Percentiles rank a stretch among this genome's conserved stretches.
Conservation (phyloP, 1,140 invertebrate species). For the Anastatus disparis region DNA sequence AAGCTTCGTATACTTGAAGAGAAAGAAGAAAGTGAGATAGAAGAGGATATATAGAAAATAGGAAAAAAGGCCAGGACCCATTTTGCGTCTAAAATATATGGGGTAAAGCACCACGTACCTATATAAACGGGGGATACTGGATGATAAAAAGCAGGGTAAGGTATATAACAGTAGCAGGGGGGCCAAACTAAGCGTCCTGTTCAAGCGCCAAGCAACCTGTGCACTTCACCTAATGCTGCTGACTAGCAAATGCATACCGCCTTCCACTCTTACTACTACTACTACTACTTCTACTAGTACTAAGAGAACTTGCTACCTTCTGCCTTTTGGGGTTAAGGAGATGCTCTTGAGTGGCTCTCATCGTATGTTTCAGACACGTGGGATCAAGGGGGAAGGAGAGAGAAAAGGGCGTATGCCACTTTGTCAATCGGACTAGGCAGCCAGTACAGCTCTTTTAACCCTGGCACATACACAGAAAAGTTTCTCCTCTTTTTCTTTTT, state of each 20-base stretch:
- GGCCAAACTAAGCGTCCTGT: slow-evolving; percentile 7
- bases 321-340: slow-evolving; percentile 37
- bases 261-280: no score
- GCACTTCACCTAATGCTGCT: slow-evolving; percentile 29
- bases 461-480: slow-evolving; percentile 17
- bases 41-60: background rate
- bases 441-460: background rate
- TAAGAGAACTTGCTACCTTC: slow-evolving; percentile 1
- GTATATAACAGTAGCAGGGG: background rate
- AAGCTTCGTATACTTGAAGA: slow-evolving; percentile 30
- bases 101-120: background rate
- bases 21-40: background rate
- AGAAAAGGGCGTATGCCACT: slow-evolving; percentile 19
- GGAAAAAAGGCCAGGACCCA: background rate
- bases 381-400: slow-evolving; percentile 29
- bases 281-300: no score
- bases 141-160: background rate
- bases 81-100: slow-evolving; percentile 14
- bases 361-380: slow-evolving; percentile 12
- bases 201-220: slow-evolving; percentile 8
- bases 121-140: slow-evolving; percentile 3
- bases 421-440: slow-evolving; percentile 25
- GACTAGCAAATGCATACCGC: slow-evolving; percentile 23
- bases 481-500: background rate
- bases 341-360: slow-evolving; percentile 34